These are phyloP conservation scores for Drusus annulatus DNA, from an alignment of 1,140 invertebrate genomes.

Conservation along the genomic window DNA sequence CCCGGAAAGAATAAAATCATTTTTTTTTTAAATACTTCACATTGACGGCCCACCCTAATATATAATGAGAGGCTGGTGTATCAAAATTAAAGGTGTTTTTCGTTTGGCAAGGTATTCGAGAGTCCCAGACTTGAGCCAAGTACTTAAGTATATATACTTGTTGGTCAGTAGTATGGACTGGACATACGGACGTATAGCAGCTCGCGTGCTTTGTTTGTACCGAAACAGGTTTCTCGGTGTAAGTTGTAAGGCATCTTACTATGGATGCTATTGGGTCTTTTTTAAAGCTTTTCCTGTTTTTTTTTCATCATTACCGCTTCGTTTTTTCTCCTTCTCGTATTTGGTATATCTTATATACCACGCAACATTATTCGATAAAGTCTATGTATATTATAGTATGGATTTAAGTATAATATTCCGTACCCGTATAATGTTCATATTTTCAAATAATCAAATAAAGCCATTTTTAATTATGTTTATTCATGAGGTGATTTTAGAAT, in stretches of 20 bases:
- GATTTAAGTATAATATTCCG: no score
- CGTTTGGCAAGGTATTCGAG: neutral
- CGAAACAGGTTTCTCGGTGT: conserved; percentile 52
- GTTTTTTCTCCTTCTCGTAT: conserved; percentile 43
- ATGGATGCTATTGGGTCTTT: conserved; percentile 15
- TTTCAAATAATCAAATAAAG: no score
- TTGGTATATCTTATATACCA: neutral
- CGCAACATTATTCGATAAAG: no score
- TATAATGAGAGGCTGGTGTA: neutral
- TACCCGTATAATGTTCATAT: no score
- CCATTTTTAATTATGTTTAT: no score
- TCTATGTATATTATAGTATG: no score
- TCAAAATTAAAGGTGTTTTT: conserved; percentile 1
- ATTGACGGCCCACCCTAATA: neutral
- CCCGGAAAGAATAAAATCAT: no score
- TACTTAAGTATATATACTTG: no score
- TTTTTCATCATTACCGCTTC: conserved; percentile 55
- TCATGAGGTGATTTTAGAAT: no score
- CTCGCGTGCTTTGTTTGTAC: conserved; percentile 25
- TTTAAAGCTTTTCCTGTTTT: conserved; percentile 49
- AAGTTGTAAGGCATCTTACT: conserved; percentile 55
- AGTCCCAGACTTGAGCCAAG: neutral
- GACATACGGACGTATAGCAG: neutral
- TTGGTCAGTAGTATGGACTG: no score
- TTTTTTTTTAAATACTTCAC: no score